Evolutionary conservation across 2,797 vertebrate genomes (phyloP).

Genomic region (Oreonectes daqikongensis): DNA sequence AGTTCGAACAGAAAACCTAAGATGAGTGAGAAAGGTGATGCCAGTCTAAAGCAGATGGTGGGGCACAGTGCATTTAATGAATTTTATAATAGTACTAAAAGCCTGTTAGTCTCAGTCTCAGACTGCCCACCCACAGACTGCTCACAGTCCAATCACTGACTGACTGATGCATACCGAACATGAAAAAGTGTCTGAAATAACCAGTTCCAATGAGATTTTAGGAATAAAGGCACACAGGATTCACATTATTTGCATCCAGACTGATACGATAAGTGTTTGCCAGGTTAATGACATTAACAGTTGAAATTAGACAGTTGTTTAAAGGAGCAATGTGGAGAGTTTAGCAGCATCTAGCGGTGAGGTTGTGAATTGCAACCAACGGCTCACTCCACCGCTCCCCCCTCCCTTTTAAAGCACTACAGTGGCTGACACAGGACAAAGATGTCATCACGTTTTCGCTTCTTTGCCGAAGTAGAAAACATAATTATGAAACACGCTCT

Average conservation of each 20-base stretch:
- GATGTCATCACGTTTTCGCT: too few species aligned
- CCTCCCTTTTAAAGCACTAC: too few species aligned
- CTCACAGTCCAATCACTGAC: not conserved
- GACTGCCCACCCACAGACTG: slow-evolving; percentile 3
- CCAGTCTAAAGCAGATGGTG: not conserved
- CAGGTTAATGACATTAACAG: not conserved
- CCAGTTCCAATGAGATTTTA: not conserved
- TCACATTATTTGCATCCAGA: not conserved
- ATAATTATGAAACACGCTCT: too few species aligned
- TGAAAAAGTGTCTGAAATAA: not conserved
- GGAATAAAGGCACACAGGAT: not conserved
- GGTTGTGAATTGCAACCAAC: too few species aligned
- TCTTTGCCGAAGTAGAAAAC: too few species aligned
- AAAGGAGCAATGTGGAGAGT: too few species aligned
- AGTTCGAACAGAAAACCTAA: not conserved
- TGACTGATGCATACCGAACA: not conserved
- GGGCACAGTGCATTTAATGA: not conserved
- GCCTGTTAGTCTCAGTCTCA: not conserved
- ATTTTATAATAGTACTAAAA: slow-evolving; percentile 6
- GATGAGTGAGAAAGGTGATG: not conserved
- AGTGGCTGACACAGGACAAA: too few species aligned
- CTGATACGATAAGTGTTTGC: not conserved
- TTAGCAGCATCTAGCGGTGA: too few species aligned
- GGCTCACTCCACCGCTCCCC: too few species aligned
- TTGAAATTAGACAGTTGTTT: too few species aligned